These are phyloP conservation scores for Danio kyathit DNA, from an alignment of 2,797 vertebrate genomes.

Conservation along the genomic window DNA sequence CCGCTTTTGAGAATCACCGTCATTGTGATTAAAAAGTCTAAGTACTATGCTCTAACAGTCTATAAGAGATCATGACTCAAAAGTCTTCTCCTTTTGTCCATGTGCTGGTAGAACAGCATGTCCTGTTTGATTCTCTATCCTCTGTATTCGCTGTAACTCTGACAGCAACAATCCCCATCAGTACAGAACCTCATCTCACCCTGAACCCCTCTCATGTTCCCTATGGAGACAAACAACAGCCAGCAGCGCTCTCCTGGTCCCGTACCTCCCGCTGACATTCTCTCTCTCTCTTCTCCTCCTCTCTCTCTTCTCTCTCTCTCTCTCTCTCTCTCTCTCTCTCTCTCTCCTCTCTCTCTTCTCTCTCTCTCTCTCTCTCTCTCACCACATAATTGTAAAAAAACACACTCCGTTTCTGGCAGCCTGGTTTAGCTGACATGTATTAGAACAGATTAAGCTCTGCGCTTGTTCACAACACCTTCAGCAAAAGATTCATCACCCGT, in stretches of 20 bases:
- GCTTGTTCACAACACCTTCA: background rate
- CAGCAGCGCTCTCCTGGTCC: constrained; percentile 1
- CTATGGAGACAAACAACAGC: background rate
- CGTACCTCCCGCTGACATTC: background rate
- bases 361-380: no score
- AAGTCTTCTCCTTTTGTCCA: background rate
- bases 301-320: no score
- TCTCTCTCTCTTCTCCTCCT: no score
- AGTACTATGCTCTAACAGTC: background rate
- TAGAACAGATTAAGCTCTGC: background rate
- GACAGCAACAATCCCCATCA: background rate
- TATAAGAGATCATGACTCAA: background rate
- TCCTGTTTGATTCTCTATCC: background rate
- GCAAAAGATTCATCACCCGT: background rate
- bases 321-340: no score
- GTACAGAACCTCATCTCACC: background rate
- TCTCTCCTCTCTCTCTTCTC: no score
- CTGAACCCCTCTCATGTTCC: background rate
- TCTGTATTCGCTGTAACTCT: background rate
- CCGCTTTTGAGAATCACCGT: background rate
- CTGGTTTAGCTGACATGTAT: background rate
- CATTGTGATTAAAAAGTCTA: no score
- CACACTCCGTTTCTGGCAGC: background rate
- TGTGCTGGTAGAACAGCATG: constrained; percentile 1
- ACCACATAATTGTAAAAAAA: constrained; percentile 1